phyloP scores from a whole-genome alignment of 2,797 vertebrate species.

The Squalus acanthias region DNA sequence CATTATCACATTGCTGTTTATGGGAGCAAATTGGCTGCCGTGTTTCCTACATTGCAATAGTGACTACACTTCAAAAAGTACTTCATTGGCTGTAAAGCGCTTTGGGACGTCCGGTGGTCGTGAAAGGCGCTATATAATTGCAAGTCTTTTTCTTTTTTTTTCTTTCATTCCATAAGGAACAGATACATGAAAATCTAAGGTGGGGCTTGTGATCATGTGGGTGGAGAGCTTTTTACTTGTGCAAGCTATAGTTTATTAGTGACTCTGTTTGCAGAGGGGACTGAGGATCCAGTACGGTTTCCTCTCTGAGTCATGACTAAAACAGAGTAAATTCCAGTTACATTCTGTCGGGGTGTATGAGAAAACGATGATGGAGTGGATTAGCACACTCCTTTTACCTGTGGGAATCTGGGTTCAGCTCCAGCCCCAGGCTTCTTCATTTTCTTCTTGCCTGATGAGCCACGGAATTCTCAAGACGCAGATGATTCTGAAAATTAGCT shows the following conservation, averaged over 20 bases:
- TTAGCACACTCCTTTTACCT: neutral
- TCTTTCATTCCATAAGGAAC: neutral
- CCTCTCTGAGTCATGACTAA: neutral
- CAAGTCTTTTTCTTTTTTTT: no score
- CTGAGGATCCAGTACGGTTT: neutral
- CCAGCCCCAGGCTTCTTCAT: neutral
- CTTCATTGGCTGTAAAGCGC: no score
- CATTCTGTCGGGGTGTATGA: neutral
- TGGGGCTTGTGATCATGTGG: neutral
- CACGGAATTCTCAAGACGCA: neutral
- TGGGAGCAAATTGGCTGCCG: no score
- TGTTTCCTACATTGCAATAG: no score
- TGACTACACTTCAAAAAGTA: no score
- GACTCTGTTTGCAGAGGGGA: neutral
- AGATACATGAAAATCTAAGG: neutral
- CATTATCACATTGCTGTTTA: no score
- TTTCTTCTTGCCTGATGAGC: neutral
- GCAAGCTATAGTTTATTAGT: neutral
- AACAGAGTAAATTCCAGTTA: neutral
- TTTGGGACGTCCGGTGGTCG: no score
- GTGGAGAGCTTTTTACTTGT: neutral
- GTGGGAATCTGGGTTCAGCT: neutral
- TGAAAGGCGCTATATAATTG: no score
- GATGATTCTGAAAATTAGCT: neutral
- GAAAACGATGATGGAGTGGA: neutral